phyloP scores from a whole-genome alignment of 2,113 vertebrate species.

The Gavia stellata region DNA sequence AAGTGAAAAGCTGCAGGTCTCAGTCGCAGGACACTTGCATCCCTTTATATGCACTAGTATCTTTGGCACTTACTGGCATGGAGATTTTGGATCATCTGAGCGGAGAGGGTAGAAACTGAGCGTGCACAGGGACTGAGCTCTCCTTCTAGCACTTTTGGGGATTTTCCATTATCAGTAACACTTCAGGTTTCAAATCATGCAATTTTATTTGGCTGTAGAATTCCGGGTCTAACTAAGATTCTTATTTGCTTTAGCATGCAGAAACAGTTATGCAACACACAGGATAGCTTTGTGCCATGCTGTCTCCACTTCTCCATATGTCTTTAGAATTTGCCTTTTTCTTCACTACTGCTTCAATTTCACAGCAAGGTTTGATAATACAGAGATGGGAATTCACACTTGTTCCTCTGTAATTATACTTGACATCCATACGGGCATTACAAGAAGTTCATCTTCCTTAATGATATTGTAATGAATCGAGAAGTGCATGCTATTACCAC shows the following conservation, averaged over 20 bases:
- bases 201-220: neutral
- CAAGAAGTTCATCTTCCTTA: conserved; percentile 36
- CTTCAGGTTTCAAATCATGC: neutral
- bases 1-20: neutral
- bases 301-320: neutral
- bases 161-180: neutral
- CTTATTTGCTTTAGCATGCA: neutral
- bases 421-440: neutral
- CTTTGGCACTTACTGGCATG: neutral
- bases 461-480: conserved; percentile 1
- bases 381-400: conserved; percentile 19
- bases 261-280: neutral
- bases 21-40: neutral
- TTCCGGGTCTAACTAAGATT: neutral
- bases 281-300: neutral
- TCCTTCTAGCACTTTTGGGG: neutral
- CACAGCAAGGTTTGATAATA: neutral
- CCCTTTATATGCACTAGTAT: neutral
- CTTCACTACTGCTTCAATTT: conserved; percentile 2
- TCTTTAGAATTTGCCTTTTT: neutral
- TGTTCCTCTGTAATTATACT: conserved; percentile 19
- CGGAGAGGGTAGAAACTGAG: neutral
- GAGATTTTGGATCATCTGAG: neutral
- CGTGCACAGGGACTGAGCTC: neutral
- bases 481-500: conserved; percentile 3